Conservation (phyloP, 2,113 vertebrate species). For the Leucoraja erinaceus region DNA sequence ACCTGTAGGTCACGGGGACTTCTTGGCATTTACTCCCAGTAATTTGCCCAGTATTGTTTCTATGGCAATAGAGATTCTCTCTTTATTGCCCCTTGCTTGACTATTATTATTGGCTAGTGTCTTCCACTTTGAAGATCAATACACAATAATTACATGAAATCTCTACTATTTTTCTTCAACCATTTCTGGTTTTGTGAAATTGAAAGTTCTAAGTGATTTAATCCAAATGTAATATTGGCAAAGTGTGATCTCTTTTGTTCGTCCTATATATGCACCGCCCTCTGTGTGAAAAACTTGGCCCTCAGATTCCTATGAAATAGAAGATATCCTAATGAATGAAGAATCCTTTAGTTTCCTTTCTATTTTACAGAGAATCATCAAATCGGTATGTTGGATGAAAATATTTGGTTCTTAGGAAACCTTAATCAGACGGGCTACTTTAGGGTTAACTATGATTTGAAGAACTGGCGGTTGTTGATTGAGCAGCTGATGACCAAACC, state of each 20-base stretch:
- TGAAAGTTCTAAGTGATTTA: background rate
- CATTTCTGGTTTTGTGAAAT: background rate
- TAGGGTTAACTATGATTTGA: slow-evolving; percentile 92
- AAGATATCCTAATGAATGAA: background rate
- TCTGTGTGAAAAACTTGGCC: too few species aligned
- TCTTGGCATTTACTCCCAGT: too few species aligned
- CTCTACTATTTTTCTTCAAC: too few species aligned
- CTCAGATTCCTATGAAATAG: background rate
- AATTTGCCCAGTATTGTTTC: background rate
- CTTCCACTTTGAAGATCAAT: too few species aligned
- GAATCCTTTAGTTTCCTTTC: background rate
- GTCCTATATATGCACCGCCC: too few species aligned
- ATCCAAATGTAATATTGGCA: slow-evolving; percentile 50
- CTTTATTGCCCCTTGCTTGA: too few species aligned
- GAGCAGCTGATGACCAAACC: slow-evolving; percentile 81
- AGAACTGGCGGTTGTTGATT: slow-evolving; percentile 89
- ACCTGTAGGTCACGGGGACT: too few species aligned
- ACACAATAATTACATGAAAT: too few species aligned
- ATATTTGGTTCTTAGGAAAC: slow-evolving; percentile 86
- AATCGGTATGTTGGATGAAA: slow-evolving; percentile 67
- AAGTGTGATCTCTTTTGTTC: slow-evolving; percentile 51
- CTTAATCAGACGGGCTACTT: slow-evolving; percentile 97
- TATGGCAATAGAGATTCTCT: background rate
- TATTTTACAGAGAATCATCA: slow-evolving; percentile 68
- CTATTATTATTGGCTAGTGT: too few species aligned